Conservation (phyloP, 2,113 vertebrate species). For the Morone chrysops region DNA sequence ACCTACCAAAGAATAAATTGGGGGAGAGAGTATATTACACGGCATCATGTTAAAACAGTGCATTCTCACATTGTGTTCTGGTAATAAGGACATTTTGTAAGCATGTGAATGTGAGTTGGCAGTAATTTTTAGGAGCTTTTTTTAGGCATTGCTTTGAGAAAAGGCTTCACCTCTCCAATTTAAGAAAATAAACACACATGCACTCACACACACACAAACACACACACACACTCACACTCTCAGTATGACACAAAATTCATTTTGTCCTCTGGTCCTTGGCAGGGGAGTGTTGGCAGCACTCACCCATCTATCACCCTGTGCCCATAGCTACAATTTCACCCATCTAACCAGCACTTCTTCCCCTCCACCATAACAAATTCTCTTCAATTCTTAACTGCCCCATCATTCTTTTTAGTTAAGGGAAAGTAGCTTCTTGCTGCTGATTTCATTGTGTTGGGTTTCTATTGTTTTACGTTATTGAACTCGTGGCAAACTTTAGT, state of each 20-base stretch:
- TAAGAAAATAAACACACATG: constrained; percentile 26
- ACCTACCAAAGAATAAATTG: constrained; percentile 47
- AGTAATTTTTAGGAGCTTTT: constrained; percentile 11
- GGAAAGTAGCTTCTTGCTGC: constrained; percentile 21
- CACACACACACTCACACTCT: constrained; percentile 6
- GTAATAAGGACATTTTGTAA: constrained; percentile 3
- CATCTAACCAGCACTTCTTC: constrained; percentile 40
- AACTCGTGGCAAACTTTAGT: constrained; percentile 37
- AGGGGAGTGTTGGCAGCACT: constrained; percentile 34
- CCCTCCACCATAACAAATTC: constrained; percentile 24
- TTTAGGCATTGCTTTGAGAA: constrained; percentile 9
- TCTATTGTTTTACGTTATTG: constrained; percentile 13
- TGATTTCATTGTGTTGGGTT: not conserved
- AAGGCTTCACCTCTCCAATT: constrained; percentile 20
- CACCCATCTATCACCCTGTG: constrained; percentile 51
- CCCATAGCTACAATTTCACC: constrained; percentile 62
- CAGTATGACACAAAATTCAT: constrained; percentile 31
- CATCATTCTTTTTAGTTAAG: constrained; percentile 45
- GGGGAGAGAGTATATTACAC: not conserved
- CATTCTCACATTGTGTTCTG: constrained; percentile 3
- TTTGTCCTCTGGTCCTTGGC: constrained; percentile 31
- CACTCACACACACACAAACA: not conserved
- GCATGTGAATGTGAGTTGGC: not conserved
- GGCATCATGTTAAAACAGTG: not conserved
- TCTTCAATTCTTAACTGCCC: constrained; percentile 27